Evolutionary conservation across 2,888 invertebrate genomes (phyloP).

Genomic region (Ethmia dodecea): DNA sequence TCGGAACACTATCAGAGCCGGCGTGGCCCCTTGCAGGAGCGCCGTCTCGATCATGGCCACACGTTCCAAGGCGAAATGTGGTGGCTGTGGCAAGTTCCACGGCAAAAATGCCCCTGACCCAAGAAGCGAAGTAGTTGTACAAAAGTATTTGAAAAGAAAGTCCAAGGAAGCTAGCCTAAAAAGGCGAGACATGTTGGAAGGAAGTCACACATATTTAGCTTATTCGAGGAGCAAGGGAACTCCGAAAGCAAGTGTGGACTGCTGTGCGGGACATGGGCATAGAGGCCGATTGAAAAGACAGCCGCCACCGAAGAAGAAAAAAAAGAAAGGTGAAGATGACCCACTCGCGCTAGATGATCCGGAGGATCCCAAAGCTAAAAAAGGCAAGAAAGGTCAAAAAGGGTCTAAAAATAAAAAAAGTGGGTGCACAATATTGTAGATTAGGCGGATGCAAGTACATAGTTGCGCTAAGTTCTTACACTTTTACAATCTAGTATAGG

Average conservation of each 20-base stretch:
- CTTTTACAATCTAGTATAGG: too few relatives aligned
- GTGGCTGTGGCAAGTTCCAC: slow-evolving; percentile 37
- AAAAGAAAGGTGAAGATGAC: slow-evolving; percentile 14
- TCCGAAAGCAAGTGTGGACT: slow-evolving; percentile 25
- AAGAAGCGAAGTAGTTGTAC: slow-evolving; percentile 29
- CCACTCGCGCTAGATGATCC: too few relatives aligned
- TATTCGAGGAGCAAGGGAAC: slow-evolving; percentile 40
- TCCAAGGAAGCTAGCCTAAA: slow-evolving; percentile 43
- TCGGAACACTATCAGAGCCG: slow-evolving; percentile 41
- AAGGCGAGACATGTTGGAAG: slow-evolving; percentile 40
- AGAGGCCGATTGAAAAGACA: slow-evolving; percentile 42
- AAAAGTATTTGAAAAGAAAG: slow-evolving; percentile 47
- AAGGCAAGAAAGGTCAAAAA: too few relatives aligned
- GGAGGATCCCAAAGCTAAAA: too few relatives aligned
- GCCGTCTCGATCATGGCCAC: slow-evolving; percentile 60
- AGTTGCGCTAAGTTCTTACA: too few relatives aligned
- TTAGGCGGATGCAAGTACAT: too few relatives aligned
- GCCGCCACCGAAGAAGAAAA: background rate
- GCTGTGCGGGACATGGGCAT: slow-evolving; percentile 58
- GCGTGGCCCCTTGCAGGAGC: slow-evolving; percentile 48
- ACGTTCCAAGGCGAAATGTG: slow-evolving; percentile 42
- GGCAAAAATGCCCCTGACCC: slow-evolving; percentile 19
- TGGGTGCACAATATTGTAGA: too few relatives aligned
- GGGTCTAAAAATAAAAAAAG: too few relatives aligned
- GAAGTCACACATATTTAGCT: slow-evolving; percentile 36